Percentiles rank a stretch among this genome's conserved stretches.
These are phyloP conservation scores for Platycheirus albimanus DNA, from an alignment of 2,888 invertebrate species.

Conservation along the genomic window DNA sequence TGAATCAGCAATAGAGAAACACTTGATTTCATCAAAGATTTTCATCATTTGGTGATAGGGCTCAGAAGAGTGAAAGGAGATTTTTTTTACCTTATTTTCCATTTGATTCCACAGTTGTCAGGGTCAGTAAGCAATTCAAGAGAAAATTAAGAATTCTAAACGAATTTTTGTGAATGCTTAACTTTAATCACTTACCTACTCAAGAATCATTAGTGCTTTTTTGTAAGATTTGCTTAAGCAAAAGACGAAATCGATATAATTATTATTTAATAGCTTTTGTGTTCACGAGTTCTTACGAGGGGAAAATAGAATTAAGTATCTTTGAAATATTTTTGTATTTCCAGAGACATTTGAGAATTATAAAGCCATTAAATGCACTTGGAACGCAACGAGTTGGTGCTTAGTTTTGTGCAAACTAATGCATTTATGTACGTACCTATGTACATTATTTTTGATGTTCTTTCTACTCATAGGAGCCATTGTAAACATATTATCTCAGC, in stretches of 20 bases:
- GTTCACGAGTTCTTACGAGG: neutral
- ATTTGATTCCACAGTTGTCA: neutral
- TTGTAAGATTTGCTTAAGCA: neutral
- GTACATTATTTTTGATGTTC: too few relatives aligned
- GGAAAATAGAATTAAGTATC: too few relatives aligned
- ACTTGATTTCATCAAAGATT: constrained; percentile 8
- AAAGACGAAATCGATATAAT: neutral
- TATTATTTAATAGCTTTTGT: too few relatives aligned
- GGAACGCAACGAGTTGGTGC: too few relatives aligned
- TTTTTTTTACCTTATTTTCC: constrained; percentile 16
- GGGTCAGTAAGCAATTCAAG: neutral
- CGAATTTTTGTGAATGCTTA: neutral
- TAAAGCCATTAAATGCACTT: too few relatives aligned
- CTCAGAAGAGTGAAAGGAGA: neutral
- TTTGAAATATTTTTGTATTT: too few relatives aligned
- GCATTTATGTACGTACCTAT: too few relatives aligned
- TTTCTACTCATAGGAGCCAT: too few relatives aligned
- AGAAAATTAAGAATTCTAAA: neutral
- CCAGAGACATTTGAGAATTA: too few relatives aligned
- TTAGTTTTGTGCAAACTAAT: too few relatives aligned
- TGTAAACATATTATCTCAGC: too few relatives aligned
- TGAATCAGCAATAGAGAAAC: neutral
- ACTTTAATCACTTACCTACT: too few relatives aligned
- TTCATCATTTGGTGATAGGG: neutral
- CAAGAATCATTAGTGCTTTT: neutral